Evolutionary conservation across 2,797 vertebrate genomes (phyloP), one percentile per base, ranked within the genome.

Genomic region (Glyptemys insculpta): DNA sequence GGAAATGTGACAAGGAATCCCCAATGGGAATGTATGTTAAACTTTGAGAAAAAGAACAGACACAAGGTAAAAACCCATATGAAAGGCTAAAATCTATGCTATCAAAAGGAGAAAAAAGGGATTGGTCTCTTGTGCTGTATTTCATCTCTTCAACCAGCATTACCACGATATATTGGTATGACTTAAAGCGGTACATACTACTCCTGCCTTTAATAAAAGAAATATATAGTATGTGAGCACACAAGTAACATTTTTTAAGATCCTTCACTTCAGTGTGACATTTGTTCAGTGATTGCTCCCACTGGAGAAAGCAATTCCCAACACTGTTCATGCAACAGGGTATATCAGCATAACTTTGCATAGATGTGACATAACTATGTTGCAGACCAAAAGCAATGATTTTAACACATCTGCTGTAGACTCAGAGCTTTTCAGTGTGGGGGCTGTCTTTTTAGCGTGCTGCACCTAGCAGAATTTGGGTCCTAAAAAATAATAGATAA

Each of bases 151-250:
- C 25, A 72, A 0, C 57, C 31, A 81, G 12, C 5, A 81, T 59
- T 23, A 87, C 7, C 86, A 80, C 6, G 14, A 0, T 78, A 7
- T 81, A 15, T 12, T 68, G 25, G 5, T 68, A 54, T 62, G 12
- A 68, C 41, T 1, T 3, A 54, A 53, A 0, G 0, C 11, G 9
- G 19, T 53, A 12, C 19, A 59, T 59, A 47, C 31, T 53, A 49
- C 15, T 11, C 68, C 31, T 88, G 8, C 54, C 44, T 44, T 8
- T 52, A 79, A 85, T 68, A 34, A 59, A 88, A 88, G 16, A 65
- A n/a, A 65, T 19, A 3, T 65, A n/a, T n/a, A n/a, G 18, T 47
- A 47, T 27, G 47, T 49, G 9, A 80, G 6, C 11, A 68, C 34
- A 34, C 41, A 41, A n/a, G 34, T 29, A 41, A 52, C 10, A 52